Evolutionary conservation across 35 echinoderm and acorn worm genomes (phyloP), one percentile per base, ranked within the genome.

Genomic region (Lytechinus pictus): DNA sequence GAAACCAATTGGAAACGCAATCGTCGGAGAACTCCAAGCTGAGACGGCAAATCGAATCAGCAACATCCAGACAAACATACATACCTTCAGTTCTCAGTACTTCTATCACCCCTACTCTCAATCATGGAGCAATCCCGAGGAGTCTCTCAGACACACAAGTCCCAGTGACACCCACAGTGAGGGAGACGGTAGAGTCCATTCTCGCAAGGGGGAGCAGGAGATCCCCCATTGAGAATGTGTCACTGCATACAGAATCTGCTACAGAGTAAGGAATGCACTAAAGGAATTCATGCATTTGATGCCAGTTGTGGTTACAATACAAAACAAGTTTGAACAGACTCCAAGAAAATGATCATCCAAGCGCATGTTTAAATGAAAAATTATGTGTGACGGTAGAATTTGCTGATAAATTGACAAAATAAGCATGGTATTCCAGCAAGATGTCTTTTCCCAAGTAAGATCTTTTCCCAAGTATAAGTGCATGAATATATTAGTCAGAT

Each of bases 161-260:
- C 28, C 57, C 92, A n/a, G 56, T 54, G 27, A 27, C 53, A 19
- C 92, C 92, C 9, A 54, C n/a, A 53, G 55, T 93, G 53, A 55
- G 29, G 27, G 92, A 93, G 53, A 93, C 92, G 55, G 92, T 93
- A 27, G 92, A 93, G 92, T 93, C 92, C 92, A 93, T 93, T 93
- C 92, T 93, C 51, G 92, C 92, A 93, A 29, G 92, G 92, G 92
- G 92, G 10, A 92, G 29, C 24, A 8, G 92, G 54, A 93, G 92
- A 57, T 93, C 92, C 19, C 92, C 92, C 9, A 93, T 93, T 57
- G 53, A 57, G 4, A 55, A 55, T 93, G 92, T 93, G 52, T 13
- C 92, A 54, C 52, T 93, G 11, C 92, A 33, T 13, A 93, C 92
- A 93, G 92, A 93, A 28, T 93, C 92, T 27, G 92, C 92, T 27